A percentile compares a stretch with the other conserved stretches of the same genome.
These are phyloP conservation scores for Sarcophaga subvicina DNA, from an alignment of 2,888 invertebrate species.

Conservation along the genomic window DNA sequence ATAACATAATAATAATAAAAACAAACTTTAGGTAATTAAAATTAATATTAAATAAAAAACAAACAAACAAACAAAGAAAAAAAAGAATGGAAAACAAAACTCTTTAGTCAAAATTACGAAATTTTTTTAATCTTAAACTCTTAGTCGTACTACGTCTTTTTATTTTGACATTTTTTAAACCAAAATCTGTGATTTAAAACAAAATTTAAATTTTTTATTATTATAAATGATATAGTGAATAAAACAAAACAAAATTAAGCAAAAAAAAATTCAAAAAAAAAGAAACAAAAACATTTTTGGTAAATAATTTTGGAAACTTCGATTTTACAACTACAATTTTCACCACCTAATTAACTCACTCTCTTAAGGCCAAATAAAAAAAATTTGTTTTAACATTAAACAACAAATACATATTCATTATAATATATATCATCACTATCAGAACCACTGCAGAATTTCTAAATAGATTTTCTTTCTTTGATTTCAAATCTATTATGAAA, in stretches of 20 bases:
- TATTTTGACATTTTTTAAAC: slow-evolving; percentile 77
- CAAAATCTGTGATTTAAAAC: slow-evolving; percentile 81
- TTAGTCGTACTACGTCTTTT: slow-evolving; percentile 76
- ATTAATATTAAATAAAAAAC: slow-evolving; percentile 69
- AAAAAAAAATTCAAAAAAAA: slow-evolving; percentile 41
- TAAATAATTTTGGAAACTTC: slow-evolving; percentile 45
- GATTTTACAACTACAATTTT: slow-evolving; percentile 67
- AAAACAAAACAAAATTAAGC: slow-evolving; percentile 55
- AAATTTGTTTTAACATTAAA: slow-evolving; percentile 69
- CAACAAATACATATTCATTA: slow-evolving; percentile 13
- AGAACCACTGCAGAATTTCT: not conserved
- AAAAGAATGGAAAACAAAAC: slow-evolving; percentile 58
- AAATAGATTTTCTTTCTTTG: slow-evolving; percentile 69
- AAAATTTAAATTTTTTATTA: slow-evolving; percentile 78
- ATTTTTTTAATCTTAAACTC: slow-evolving; percentile 74
- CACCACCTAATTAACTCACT: slow-evolving; percentile 64
- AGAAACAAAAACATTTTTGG: slow-evolving; percentile 62
- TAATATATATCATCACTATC: slow-evolving; percentile 45
- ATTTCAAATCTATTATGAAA: not conserved
- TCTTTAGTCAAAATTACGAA: slow-evolving; percentile 77
- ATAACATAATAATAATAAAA: not conserved
- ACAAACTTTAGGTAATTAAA: slow-evolving; percentile 77
- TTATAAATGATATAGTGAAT: slow-evolving; percentile 62
- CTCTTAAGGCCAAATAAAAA: slow-evolving; percentile 61
- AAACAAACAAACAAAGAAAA: not conserved